These are phyloP conservation scores for Enteromius thamalakanensis DNA, from an alignment of 2,797 vertebrate species.

Conservation along the genomic window DNA sequence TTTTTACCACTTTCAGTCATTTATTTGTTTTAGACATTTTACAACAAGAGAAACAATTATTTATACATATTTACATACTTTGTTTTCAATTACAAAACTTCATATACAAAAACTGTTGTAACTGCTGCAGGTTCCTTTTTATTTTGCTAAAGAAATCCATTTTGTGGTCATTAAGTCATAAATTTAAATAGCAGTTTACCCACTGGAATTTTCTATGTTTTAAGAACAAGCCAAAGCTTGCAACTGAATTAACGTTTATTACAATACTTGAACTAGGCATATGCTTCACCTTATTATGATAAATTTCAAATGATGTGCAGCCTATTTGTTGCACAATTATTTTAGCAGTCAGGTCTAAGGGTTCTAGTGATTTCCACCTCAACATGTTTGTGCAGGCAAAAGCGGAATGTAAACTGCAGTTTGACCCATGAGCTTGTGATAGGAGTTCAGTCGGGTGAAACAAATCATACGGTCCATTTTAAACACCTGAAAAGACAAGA, in stretches of 20 bases:
- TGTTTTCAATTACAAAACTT: neutral
- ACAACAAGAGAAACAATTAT: slow-evolving; percentile 2
- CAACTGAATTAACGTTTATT: neutral
- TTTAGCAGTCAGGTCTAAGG: neutral
- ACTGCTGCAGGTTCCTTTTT: neutral
- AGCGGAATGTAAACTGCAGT: neutral
- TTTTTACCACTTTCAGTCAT: slow-evolving; percentile 9
- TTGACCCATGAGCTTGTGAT: slow-evolving; percentile 6
- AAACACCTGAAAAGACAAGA: slow-evolving; percentile 56
- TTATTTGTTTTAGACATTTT: slow-evolving; percentile 15
- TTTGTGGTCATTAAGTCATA: neutral
- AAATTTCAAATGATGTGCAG: neutral
- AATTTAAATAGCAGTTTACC: neutral
- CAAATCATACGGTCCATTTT: slow-evolving; percentile 64
- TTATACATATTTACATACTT: slow-evolving; percentile 24
- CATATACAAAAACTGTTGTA: neutral
- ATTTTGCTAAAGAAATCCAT: neutral
- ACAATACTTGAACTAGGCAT: neutral
- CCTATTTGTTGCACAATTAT: neutral
- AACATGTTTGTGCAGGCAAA: neutral
- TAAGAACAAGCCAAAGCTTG: neutral
- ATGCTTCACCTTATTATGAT: neutral
- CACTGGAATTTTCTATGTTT: neutral
- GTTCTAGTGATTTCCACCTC: neutral
- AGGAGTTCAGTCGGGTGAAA: neutral